Conservation (phyloP, 2,888 invertebrate species). For the Cerceris rybyensis region DNA sequence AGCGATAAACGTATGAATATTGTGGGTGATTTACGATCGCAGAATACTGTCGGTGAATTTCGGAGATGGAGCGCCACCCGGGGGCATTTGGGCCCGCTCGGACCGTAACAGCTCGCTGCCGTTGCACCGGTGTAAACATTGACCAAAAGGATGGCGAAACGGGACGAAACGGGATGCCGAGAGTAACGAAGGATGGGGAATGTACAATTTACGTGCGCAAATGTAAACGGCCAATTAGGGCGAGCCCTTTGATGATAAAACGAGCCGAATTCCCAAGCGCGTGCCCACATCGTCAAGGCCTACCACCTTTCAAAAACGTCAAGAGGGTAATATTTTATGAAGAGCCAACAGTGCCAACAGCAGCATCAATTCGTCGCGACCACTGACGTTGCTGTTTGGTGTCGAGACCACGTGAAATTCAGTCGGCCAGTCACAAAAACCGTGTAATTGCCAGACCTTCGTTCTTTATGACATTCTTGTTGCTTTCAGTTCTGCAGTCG, state of each 20-base stretch:
- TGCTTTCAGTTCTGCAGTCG: neutral
- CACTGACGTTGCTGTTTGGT: neutral
- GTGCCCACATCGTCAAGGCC: conserved; percentile 9
- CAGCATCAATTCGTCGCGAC: neutral
- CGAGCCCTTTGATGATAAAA: conserved; percentile 57
- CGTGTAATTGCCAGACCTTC: neutral
- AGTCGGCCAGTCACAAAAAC: neutral
- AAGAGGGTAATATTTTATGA: conserved; percentile 49
- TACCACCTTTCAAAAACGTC: conserved; percentile 44
- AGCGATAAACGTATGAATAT: conserved; percentile 50
- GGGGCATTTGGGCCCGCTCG: conserved; percentile 26
- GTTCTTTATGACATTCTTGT: neutral
- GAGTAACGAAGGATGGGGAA: conserved; percentile 19
- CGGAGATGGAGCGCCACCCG: conserved; percentile 20
- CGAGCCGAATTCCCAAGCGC: conserved; percentile 19
- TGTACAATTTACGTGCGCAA: conserved; percentile 62
- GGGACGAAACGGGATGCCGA: neutral
- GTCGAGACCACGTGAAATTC: conserved; percentile 3
- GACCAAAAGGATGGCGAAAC: conserved; percentile 43
- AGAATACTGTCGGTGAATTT: conserved; percentile 41
- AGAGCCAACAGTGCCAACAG: conserved; percentile 16
- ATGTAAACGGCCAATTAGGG: conserved; percentile 69
- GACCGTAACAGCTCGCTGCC: conserved; percentile 10
- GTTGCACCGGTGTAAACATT: conserved; percentile 49
- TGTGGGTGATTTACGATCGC: conserved; percentile 54